Evolutionary conservation across 2,797 vertebrate species (phyloP).

Genomic region (Onychomys arenicola): DNA sequence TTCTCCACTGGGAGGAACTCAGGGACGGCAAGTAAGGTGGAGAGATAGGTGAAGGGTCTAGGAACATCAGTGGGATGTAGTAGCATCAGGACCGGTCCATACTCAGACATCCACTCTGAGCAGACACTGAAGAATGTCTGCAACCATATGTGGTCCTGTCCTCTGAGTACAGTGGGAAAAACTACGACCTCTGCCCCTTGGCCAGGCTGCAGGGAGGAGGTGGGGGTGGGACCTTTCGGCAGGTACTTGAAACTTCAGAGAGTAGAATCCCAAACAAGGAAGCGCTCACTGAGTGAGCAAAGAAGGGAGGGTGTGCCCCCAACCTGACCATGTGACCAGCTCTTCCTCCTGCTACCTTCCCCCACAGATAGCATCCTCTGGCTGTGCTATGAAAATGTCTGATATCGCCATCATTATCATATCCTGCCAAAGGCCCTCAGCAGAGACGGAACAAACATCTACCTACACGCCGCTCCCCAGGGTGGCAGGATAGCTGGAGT

Average conservation of each 20-base stretch:
- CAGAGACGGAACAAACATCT: not conserved
- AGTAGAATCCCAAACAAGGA: conserved; percentile 15
- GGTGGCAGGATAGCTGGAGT: not conserved
- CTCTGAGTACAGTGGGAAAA: not conserved
- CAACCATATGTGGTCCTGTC: not conserved
- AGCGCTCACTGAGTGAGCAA: conserved; percentile 11
- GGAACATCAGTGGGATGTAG: not conserved
- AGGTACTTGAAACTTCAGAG: not conserved
- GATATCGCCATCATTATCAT: not conserved
- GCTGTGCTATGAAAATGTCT: not conserved
- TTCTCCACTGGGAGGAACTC: not conserved
- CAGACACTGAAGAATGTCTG: not conserved
- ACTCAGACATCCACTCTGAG: not conserved
- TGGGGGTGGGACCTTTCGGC: not conserved
- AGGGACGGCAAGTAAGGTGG: not conserved
- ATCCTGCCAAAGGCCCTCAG: not conserved
- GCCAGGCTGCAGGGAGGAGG: not conserved
- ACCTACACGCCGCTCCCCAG: not conserved
- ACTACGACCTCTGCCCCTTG: not conserved
- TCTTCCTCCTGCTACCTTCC: not conserved
- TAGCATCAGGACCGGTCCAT: not conserved
- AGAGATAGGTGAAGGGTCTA: not conserved
- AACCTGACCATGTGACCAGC: too few relatives aligned
- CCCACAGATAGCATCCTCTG: not conserved
- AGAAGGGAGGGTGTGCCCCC: not conserved